Evolutionary conservation across 2,888 invertebrate genomes (phyloP).

Genomic region (Phortica magna): DNA sequence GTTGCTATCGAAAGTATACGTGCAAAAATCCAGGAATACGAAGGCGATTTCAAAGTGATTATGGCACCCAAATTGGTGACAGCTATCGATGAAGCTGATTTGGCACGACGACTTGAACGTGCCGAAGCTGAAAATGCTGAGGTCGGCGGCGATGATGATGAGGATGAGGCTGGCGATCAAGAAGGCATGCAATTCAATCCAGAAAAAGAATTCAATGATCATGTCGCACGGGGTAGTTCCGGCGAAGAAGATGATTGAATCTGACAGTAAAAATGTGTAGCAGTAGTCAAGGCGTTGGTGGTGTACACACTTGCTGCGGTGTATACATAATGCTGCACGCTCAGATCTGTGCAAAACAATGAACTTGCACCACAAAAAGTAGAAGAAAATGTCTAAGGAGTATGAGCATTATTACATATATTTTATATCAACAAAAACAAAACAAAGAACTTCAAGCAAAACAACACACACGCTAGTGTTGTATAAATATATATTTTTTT

Average conservation of each 20-base stretch:
- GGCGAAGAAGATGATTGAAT: slow-evolving; percentile 58
- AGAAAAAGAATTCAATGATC: slow-evolving; percentile 72
- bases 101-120: slow-evolving; percentile 94
- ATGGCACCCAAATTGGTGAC: slow-evolving; percentile 99
- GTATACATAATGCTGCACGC: too few species aligned
- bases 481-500: too few species aligned
- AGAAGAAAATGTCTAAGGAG: too few species aligned
- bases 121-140: slow-evolving; percentile 97
- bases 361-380: too few species aligned
- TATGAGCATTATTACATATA: too few species aligned
- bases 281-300: too few species aligned
- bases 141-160: slow-evolving; percentile 93
- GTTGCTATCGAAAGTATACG: slow-evolving; percentile 93
- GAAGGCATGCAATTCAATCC: slow-evolving; percentile 78
- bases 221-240: slow-evolving; percentile 59
- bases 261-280: slow-evolving; percentile 36
- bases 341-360: too few species aligned
- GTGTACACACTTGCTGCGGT: too few species aligned
- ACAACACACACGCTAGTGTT: too few species aligned
- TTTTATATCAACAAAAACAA: too few species aligned
- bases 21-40: slow-evolving; percentile 87
- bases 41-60: slow-evolving; percentile 96
- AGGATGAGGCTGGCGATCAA: slow-evolving; percentile 84
- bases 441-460: too few species aligned
- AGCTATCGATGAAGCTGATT: slow-evolving; percentile 97